Evolutionary conservation across 2,888 invertebrate genomes (phyloP), one percentile per base, ranked within the genome.

Genomic region (Andrena haemorrhoa): DNA sequence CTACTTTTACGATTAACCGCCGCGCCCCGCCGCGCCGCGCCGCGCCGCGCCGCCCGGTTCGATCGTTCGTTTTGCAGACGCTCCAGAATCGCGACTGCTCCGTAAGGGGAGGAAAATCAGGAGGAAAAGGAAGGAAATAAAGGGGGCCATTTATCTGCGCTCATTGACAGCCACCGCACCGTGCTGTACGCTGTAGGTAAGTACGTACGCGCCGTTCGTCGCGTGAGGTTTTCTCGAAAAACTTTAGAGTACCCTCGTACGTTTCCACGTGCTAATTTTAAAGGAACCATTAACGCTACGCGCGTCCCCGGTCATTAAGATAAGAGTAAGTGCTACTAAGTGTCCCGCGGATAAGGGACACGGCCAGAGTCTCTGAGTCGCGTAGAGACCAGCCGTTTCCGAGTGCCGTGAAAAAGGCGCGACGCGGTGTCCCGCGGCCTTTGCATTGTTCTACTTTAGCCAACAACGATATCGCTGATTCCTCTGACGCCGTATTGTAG

Each of bases 251-350:
- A 83, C 85, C 73, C 70, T 79, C 87, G 61, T 72, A 75, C 84
- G 66, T 84, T 80, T 76, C 79, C 83, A 85, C 83, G 84, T 88
- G 91, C 91, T 92, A 93, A 93, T 93, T 93, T 93, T 92, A 92
- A 93, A 85, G 91, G 91, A 90, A 91, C 91, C 93, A 93, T 93
- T 93, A 94, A 93, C 92, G 92, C 91, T 92, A 92, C 90, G 90
- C 90, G 91, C 91, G 90, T 91, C 90, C 90, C 91, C 85, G 91
- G 93, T 94, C 93, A 92, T 94, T 94, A 94, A 94, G 94, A 94
- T 94, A 94, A 92, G 91, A 91, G 93, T 94, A 94, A 94, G 94
- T 94, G 94, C 94, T 93, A 94, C 94, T 94, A 94, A 94, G 94
- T 93, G 93, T 94, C 93, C 90, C 88, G 86, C 78, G 91, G 94